Base-by-base conservation (phyloP, 2,888 invertebrate species). In the Vesta saturnalis region DNA sequence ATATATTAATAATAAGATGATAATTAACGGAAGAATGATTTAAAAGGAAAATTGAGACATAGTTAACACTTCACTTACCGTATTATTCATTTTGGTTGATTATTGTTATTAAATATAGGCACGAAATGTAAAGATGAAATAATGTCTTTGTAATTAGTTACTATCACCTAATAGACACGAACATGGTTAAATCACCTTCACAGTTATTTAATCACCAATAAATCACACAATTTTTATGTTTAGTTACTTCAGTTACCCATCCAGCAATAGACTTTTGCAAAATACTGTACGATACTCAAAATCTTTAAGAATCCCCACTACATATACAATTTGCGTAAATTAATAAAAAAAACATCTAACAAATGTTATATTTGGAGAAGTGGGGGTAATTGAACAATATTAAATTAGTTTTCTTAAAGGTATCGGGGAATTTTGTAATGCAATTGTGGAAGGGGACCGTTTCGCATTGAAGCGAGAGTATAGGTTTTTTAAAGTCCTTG, bases 251-350 rank as follows among this genome's bases (percentile, higher is more conserved):
- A 35, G 19, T 3, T 52, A n/a, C 52, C 35, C 60, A 54, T 54
- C 22, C 46, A 56, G n/a, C 55, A 60, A 54, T 63, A 49, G 57
- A 68, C 57, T 43, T 64, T 69, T 60, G 69, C 57, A 64, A 69
- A 69, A 55, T 30, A 10, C 3, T 22, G 56, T 18, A 19, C 19
- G 1, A 15, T 18, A 16, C 10, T 39, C 62, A 67, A 67, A 59
- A 57, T 67, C 63, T 19, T 35, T 46, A 12, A 23, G 1, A 43
- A 18, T 49, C 64, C 69, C 69, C 60, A 22, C 64, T 30, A 49
- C 12, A n/a, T n/a, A 12, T 0, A 12, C 19, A 46, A 58, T 61
- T 69, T 64, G 22, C 60, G 60, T 61, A 30, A 69, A 64, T 60
- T 60, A n/a, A n/a, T 55, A 49, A 68, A 30, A 60, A 64, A 58